These are phyloP conservation scores for Peribatodes rhomboidaria DNA, from an alignment of 2,888 invertebrate species.

Conservation along the genomic window DNA sequence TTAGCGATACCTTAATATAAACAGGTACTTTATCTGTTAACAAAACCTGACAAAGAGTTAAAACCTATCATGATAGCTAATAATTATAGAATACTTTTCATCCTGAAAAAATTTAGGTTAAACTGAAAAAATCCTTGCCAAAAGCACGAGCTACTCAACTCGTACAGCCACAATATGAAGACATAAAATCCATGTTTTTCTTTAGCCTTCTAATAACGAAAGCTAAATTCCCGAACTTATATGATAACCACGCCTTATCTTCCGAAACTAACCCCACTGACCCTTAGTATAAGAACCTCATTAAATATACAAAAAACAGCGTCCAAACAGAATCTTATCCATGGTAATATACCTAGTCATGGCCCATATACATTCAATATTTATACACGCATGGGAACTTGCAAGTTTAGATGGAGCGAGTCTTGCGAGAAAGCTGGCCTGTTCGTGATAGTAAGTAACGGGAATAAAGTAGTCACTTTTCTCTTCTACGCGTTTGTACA, in stretches of 20 bases:
- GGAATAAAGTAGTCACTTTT: no score
- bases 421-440: not conserved
- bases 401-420: constrained; percentile 13
- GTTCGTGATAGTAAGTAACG: not conserved
- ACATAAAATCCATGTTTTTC: not conserved
- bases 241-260: constrained; percentile 22
- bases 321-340: constrained; percentile 32
- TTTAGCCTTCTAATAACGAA: not conserved
- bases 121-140: no score
- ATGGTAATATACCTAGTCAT: constrained; percentile 23
- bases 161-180: not conserved
- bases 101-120: no score
- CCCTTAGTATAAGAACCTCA: constrained; percentile 21
- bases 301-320: constrained; percentile 32
- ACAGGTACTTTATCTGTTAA: no score
- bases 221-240: constrained; percentile 17
- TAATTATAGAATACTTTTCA: no score
- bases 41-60: no score
- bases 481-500: no score
- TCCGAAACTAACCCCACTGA: constrained; percentile 8
- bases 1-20: no score
- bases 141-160: not conserved
- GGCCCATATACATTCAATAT: constrained; percentile 51
- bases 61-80: no score
- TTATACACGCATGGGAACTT: constrained; percentile 52